A percentile compares a stretch with the other conserved stretches of the same genome.
phyloP scores from a whole-genome alignment of 2,113 vertebrate species.

The Mormyrus iriodes region DNA sequence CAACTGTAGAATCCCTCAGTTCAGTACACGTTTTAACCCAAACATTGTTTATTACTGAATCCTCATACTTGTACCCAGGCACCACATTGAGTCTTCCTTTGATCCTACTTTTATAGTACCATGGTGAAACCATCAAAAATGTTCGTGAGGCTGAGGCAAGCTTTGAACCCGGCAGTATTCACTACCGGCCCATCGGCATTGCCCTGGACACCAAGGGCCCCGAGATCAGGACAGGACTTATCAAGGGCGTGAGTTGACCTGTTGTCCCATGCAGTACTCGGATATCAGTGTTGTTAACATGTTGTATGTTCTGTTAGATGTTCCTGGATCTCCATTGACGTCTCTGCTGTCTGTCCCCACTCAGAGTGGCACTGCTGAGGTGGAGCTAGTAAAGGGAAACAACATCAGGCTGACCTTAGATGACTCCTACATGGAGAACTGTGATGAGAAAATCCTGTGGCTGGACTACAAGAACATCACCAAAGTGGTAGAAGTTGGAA shows the following conservation, averaged over 20 bases:
- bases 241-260: slow-evolving; percentile 81
- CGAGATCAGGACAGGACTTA: slow-evolving; percentile 94
- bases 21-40: not conserved
- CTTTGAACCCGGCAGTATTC: slow-evolving; percentile 75
- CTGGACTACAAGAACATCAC: slow-evolving; percentile 96
- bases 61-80: not conserved
- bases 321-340: not conserved
- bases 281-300: not conserved
- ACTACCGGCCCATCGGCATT: slow-evolving; percentile 87
- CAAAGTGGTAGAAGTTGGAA: slow-evolving; percentile 78
- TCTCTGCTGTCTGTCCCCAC: not conserved
- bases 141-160: slow-evolving; percentile 84
- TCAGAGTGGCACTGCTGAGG: slow-evolving; percentile 90
- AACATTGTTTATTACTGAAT: not conserved
- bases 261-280: not conserved
- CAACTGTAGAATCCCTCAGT: not conserved
- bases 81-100: not conserved
- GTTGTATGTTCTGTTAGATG: not conserved
- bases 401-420: slow-evolving; percentile 81
- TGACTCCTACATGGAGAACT: slow-evolving; percentile 78
- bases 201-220: slow-evolving; percentile 97
- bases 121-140: slow-evolving; percentile 89
- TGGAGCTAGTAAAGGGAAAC: slow-evolving; percentile 83
- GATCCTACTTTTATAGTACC: slow-evolving; percentile 67
- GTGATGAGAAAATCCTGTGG: slow-evolving; percentile 83